These are phyloP conservation scores for Eledone cirrhosa DNA, from an alignment of 2,888 invertebrate species.

Conservation along the genomic window DNA sequence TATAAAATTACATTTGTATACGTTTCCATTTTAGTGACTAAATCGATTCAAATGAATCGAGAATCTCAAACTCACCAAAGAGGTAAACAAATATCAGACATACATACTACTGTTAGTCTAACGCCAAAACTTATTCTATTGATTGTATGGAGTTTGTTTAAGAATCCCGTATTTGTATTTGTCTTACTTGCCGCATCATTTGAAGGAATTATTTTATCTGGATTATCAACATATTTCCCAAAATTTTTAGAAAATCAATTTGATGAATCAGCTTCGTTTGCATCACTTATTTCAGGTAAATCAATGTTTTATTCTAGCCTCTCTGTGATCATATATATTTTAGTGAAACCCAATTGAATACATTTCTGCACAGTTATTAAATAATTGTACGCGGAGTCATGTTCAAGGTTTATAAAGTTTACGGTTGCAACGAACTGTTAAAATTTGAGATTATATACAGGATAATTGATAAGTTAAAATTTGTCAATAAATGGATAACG, in stretches of 20 bases:
- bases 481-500: no score
- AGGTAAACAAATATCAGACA: slow-evolving; percentile 33
- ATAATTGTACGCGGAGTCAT: no score
- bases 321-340: no score
- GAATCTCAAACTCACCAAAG: slow-evolving; percentile 49
- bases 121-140: slow-evolving; percentile 33
- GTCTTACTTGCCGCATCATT: slow-evolving; percentile 76
- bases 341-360: no score
- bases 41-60: slow-evolving; percentile 41
- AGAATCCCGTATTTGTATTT: slow-evolving; percentile 70
- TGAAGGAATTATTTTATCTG: slow-evolving; percentile 68
- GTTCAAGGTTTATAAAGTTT: no score
- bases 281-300: background rate
- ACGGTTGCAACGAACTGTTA: no score
- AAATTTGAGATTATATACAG: no score
- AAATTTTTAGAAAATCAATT: slow-evolving; percentile 82
- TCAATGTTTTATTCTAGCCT: no score
- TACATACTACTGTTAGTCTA: slow-evolving; percentile 15
- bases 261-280: slow-evolving; percentile 68
- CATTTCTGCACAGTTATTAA: no score
- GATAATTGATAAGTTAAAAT: no score
- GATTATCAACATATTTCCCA: slow-evolving; percentile 77
- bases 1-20: background rate
- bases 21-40: slow-evolving; percentile 43
- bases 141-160: slow-evolving; percentile 40